A percentile compares a stretch with the other conserved stretches of the same genome.
Evolutionary conservation across 2,113 vertebrate genomes (phyloP).

Genomic region (Ammodytes marinus): DNA sequence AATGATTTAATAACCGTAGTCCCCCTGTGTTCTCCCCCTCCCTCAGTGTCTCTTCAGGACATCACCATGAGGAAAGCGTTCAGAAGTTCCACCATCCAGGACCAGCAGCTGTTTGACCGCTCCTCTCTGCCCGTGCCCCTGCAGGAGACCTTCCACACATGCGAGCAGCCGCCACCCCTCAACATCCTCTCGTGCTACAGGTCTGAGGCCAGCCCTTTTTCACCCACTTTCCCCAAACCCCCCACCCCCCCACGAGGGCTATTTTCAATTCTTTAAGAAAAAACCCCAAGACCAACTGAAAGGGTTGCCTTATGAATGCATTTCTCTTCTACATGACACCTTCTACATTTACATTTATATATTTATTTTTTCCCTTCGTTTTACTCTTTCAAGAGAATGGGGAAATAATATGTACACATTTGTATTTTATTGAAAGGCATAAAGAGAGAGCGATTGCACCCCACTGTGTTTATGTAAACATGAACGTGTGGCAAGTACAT

Average conservation of each 20-base stretch:
- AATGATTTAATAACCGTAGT: slow-evolving; percentile 7
- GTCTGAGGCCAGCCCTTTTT: slow-evolving; percentile 78
- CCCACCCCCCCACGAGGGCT: too few species aligned
- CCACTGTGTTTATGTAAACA: background rate
- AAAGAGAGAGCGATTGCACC: background rate
- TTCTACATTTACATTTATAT: background rate
- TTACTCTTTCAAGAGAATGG: background rate
- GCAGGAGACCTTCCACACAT: slow-evolving; percentile 94
- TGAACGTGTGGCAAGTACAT: background rate
- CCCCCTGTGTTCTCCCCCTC: background rate
- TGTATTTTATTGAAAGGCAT: background rate
- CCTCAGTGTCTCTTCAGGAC: slow-evolving; percentile 95
- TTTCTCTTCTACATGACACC: background rate
- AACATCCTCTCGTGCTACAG: slow-evolving; percentile 98
- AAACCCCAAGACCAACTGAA: background rate
- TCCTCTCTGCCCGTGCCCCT: slow-evolving; percentile 94
- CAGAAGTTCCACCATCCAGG: slow-evolving; percentile 96
- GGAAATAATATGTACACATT: background rate
- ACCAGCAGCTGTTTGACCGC: slow-evolving; percentile 97
- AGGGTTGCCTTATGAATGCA: background rate
- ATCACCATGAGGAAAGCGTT: slow-evolving; percentile 99
- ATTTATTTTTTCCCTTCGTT: background rate
- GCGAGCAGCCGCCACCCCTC: slow-evolving; percentile 96
- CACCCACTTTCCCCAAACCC: background rate
- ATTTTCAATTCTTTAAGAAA: background rate